Base-by-base conservation (phyloP, 2,888 invertebrate species). In the Diarsia mendica region DNA sequence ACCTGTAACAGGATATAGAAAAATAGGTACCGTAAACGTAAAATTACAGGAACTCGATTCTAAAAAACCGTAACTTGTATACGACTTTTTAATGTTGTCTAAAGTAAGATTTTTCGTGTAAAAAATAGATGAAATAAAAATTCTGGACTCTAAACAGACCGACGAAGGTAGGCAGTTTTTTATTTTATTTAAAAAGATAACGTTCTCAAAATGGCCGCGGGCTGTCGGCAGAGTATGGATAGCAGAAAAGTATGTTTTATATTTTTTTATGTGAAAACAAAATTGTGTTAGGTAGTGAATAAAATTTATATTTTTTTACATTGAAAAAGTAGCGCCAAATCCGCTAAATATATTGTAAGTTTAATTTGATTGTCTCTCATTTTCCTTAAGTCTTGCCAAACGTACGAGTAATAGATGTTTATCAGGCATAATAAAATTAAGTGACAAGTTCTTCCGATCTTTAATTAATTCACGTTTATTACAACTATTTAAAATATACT, bases 161-260 rank as follows among this genome's bases (percentile, higher is more conserved):
- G 85, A 79, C 86, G 85, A 87, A 89, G 89, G 85, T 84, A 83
- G 78, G 64, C 61, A 53, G 49, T 53, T 82, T 85, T 90, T 90
- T 89, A 89, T 88, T 89, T 87, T 86, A 77, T 71, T 80, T 80
- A 84, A 88, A 91, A 91, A 91, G 44, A 88, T 89, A 87, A 85
- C 85, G 91, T 89, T 90, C 91, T 85, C 84, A 91, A 92, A 91
- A 93, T 92, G 89, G 91, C 94, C 90, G 89, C 90, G 65, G 92
- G 94, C 92, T 87, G 85, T 88, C 78, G 85, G 81, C 80, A 86
- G 10, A 28, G 92, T 92, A 94, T 48, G 70, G 93, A 69, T 63
- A 82, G 91, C 89, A 92, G 78, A 89, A 86, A 74, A 84, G 53
- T 39, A 5, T 28, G 33, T 0, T 48, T 66, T 51, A 55, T 65